Evolutionary conservation across 2,888 invertebrate species (phyloP).

Genomic region (Tenodera sinensis): DNA sequence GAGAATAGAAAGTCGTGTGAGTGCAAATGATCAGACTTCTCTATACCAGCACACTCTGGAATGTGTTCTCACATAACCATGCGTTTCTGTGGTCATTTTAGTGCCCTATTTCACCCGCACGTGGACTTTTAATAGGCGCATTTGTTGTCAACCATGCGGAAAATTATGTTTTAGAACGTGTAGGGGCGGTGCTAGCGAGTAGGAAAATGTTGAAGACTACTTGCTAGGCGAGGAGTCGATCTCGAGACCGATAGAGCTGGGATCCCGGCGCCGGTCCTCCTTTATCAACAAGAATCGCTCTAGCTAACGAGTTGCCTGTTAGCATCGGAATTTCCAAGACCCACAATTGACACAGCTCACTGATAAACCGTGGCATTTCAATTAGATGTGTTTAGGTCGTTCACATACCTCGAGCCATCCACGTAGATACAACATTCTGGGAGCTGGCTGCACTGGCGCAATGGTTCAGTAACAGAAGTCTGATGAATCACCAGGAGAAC

Average conservation of each 20-base stretch:
- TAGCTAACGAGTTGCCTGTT: neutral
- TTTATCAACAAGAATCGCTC: neutral
- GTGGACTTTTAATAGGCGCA: neutral
- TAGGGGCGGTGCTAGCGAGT: neutral
- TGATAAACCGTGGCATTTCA: neutral
- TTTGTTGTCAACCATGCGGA: neutral
- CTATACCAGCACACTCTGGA: too few species aligned
- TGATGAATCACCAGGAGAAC: too few species aligned
- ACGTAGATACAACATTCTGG: too few species aligned
- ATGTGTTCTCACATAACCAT: too few species aligned
- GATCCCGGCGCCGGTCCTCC: neutral
- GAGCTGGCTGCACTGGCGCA: too few species aligned
- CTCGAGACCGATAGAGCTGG: neutral
- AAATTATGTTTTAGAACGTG: neutral
- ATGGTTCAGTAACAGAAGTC: too few species aligned
- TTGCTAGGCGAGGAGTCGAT: neutral
- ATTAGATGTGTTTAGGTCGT: neutral
- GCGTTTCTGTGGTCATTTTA: too few species aligned
- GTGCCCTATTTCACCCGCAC: neutral
- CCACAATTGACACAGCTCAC: neutral
- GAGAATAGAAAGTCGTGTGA: too few species aligned
- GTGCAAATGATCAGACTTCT: too few species aligned
- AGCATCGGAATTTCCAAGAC: neutral
- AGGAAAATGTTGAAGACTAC: neutral
- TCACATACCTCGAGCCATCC: neutral